Percentiles rank a stretch among this genome's conserved stretches.
phyloP scores from a whole-genome alignment of 2,888 invertebrate genomes.

The Napeogenes inachia region DNA sequence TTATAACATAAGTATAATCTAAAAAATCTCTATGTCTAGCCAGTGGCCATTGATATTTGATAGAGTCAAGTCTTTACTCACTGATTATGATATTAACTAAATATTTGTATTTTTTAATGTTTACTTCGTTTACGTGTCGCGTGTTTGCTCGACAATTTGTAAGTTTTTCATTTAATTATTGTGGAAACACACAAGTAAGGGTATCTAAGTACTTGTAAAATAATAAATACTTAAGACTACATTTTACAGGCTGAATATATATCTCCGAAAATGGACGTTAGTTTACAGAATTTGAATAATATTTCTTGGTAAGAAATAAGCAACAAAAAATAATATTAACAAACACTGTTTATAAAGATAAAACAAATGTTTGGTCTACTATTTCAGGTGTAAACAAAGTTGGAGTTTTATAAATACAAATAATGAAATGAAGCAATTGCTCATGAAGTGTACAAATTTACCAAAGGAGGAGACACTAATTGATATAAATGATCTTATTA shows the following conservation, averaged over 20 bases:
- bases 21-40: too few species aligned
- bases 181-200: too few species aligned
- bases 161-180: background rate
- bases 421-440: conserved; percentile 59
- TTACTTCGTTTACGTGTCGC: too few species aligned
- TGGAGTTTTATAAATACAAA: conserved; percentile 66
- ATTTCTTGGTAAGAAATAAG: conserved; percentile 30
- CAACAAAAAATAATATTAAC: background rate
- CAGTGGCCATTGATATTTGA: too few species aligned
- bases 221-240: background rate
- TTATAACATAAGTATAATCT: too few species aligned
- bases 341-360: background rate
- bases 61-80: too few species aligned
- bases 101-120: too few species aligned
- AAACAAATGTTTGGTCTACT: background rate
- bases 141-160: too few species aligned
- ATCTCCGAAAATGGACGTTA: conserved; percentile 26
- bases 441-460: conserved; percentile 51
- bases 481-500: conserved; percentile 38
- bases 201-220: background rate
- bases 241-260: background rate
- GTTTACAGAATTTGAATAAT: conserved; percentile 32
- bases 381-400: conserved; percentile 62
- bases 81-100: too few species aligned
- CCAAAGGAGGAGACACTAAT: conserved; percentile 35